A percentile compares a stretch with the other conserved stretches of the same genome.
phyloP scores from a whole-genome alignment of 1,140 invertebrate genomes.

The Drosophila navojoa region DNA sequence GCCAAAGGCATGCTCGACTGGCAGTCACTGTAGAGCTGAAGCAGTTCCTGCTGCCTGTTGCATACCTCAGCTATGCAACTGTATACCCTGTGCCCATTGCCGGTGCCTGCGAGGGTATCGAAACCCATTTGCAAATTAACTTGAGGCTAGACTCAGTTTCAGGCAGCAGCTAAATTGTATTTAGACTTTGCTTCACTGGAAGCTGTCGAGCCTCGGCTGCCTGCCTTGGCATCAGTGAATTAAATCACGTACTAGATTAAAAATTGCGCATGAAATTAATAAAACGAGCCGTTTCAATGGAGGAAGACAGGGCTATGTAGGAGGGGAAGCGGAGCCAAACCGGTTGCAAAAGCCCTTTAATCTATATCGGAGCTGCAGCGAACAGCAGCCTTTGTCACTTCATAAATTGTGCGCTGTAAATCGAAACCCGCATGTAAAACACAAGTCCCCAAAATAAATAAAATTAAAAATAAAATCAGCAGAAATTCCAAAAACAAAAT shows the following conservation, averaged over 20 bases:
- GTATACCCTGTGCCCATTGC: background rate
- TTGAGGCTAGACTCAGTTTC: slow-evolving; percentile 64
- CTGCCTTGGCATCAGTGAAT: slow-evolving; percentile 42
- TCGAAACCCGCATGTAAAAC: slow-evolving; percentile 52
- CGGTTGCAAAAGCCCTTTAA: slow-evolving; percentile 32
- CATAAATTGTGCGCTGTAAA: slow-evolving; percentile 64
- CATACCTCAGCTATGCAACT: background rate
- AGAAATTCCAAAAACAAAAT: slow-evolving; percentile 7
- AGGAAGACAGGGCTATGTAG: background rate
- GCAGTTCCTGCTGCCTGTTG: background rate
- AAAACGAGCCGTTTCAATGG: slow-evolving; percentile 37
- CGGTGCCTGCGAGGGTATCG: background rate
- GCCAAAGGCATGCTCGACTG: background rate
- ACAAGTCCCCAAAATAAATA: background rate
- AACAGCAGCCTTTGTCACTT: slow-evolving; percentile 66
- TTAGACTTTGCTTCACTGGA: slow-evolving; percentile 52
- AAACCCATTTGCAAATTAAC: slow-evolving; percentile 81
- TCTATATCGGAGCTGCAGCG: slow-evolving; percentile 19
- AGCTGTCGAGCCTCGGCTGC: slow-evolving; percentile 30
- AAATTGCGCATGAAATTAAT: slow-evolving; percentile 82
- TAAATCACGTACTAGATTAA: slow-evolving; percentile 83
- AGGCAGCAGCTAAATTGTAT: slow-evolving; percentile 72
- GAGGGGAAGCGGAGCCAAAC: background rate
- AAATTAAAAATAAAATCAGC: background rate
- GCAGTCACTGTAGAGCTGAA: background rate